Evolutionary conservation across 2,888 invertebrate genomes (phyloP), one percentile per base, ranked within the genome.

Genomic region (Drosophila percnosoma): DNA sequence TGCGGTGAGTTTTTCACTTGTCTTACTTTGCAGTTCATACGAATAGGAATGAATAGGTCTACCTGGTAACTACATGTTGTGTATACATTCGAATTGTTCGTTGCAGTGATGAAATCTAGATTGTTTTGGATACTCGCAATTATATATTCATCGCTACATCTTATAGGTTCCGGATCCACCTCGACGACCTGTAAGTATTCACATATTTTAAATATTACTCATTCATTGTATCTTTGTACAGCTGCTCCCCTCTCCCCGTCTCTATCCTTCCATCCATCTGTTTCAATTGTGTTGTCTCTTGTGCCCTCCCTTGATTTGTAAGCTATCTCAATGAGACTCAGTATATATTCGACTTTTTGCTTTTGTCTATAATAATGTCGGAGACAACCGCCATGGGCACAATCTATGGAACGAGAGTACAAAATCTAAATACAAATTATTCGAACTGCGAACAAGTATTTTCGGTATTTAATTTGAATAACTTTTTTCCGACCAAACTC

Each of bases 71-170:
- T 27, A 27, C 18, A 27, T 27, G 24, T 27, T 13, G 18, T 54
- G n/a, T 31, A 33, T n/a, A 31, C 33, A n/a, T 42, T 58, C 6
- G 49, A 21, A 31, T 40, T 21, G 38, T 8, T 8, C 10, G 51
- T 70, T 84, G 64, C 84, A 91, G 92, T 86, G 83, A 92, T 92
- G 92, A 92, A 90, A 90, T 84, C 91, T 73, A 91, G 91, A 82
- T 89, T 91, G 75, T 90, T 92, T 82, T 92, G 91, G 89, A 92
- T 92, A 88, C 83, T 92, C 83, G 92, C 91, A 69, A 92, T 92
- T 80, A 91, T 92, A 80, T 92, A 92, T 81, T 92, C 91, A 75
- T 85, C 91, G 63, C 82, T 92, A 69, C 91, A 92, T 66, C 87
- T 90, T 78, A 92, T 91, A 70, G 88, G 84, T 53, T 92, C 91